Conservation (phyloP, 2,113 vertebrate genomes). For the Rhabdornis inornatus region DNA sequence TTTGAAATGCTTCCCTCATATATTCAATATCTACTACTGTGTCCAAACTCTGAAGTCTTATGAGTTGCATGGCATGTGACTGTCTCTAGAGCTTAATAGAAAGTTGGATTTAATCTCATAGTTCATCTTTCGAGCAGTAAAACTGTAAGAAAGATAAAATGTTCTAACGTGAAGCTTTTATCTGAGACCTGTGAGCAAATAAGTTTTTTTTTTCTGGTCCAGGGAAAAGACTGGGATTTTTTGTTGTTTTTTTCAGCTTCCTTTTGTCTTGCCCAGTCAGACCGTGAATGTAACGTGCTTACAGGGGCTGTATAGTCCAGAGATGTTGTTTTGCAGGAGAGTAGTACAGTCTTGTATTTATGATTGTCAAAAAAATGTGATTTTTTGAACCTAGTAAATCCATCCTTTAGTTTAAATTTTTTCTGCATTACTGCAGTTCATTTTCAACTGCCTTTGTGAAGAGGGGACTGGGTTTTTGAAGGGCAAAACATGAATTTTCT, state of each 20-base stretch:
- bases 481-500: neutral
- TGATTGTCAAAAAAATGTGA: neutral
- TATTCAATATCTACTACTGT: neutral
- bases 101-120: constrained; percentile 31
- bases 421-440: neutral
- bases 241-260: neutral
- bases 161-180: neutral
- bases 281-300: neutral
- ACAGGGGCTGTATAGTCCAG: neutral
- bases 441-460: neutral
- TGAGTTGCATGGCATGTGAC: neutral
- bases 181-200: neutral
- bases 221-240: neutral
- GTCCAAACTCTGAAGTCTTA: neutral
- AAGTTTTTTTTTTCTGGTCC: neutral
- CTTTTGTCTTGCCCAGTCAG: neutral
- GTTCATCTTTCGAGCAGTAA: constrained; percentile 17
- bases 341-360: neutral
- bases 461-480: neutral
- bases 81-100: constrained; percentile 27
- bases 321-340: neutral
- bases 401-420: neutral
- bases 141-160: constrained; percentile 32
- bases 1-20: constrained; percentile 8
- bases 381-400: neutral